Evolutionary conservation across 2,888 invertebrate genomes (phyloP), one percentile per base, ranked within the genome.

Genomic region (Protonemura montana): DNA sequence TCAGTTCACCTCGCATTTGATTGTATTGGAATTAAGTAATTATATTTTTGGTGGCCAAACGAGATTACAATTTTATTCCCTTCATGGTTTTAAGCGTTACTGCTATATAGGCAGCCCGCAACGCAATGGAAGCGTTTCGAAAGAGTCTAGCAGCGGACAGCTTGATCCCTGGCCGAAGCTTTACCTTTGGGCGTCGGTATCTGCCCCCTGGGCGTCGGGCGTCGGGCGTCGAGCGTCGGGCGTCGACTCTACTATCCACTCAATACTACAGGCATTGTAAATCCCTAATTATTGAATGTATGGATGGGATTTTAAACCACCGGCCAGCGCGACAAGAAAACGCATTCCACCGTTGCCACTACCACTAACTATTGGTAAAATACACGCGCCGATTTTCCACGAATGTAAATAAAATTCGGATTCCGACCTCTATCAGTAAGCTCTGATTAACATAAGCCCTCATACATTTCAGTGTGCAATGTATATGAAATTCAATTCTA

Each of bases 381-480:
- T 59, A 59, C 59, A 59, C 59, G 59, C 21, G 59, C 13, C 59
- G 59, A 59, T 59, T 59, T 59, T 59, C 59, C 59, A 59, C 59
- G 13, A 59, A 59, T 59, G 59, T 59, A 59, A 59, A 59, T 59
- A 59, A 59, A 59, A 59, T 59, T 59, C 59, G 59, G 59, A 59
- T 59, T 59, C 21, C 16, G 21, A 59, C 59, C 59, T 59, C 59
- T 59, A 59, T 13, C 59, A 59, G 59, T 59, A 59, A 59, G 59
- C 59, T 59, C 59, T 59, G 59, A 59, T 59, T 59, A 59, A 10
- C 59, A 59, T 59, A 59, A 59, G 3, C 59, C 21, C 59, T 21
- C 59, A 59, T 59, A 59, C 59, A 59, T 59, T 59, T 59, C 59
- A 59, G 16, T 21, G 6, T 21, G 59, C 59, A 2, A 21, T 21